Evolutionary conservation across 2,888 invertebrate genomes (phyloP), one percentile per base, ranked within the genome.

Genomic region (Ormyrus rosae): DNA sequence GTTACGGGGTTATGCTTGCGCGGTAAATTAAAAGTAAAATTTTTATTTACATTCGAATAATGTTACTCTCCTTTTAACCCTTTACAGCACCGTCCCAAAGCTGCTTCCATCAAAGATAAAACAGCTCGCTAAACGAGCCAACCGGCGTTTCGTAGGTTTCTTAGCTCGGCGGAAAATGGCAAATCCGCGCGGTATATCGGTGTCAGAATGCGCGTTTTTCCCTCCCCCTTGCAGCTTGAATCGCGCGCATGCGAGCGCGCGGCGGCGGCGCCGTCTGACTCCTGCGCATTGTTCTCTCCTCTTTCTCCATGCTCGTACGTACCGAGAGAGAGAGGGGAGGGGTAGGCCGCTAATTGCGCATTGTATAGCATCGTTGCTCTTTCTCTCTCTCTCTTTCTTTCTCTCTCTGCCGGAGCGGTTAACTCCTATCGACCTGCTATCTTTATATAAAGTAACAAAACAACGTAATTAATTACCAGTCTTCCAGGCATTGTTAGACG

Each of bases 401-500:
- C 56, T 46, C 60, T 53, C 68, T 61, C 46, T 45, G 56, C 50
- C 72, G 82, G 61, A 84, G 85, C 87, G 86, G 87, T 87, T 88
- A 87, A 87, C 88, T 89, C 86, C 86, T 87, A 89, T 89, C 90
- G 88, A 89, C 85, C 88, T 87, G 88, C 89, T 89, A 89, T 89
- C 89, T 90, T 88, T 88, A 90, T 89, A 89, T 89, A 89, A 89
- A 89, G 87, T 87, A 90, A 90, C 90, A 90, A 90, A 90, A 90
- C 89, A 88, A 88, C 87, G 87, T 90, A 90, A 90, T 90, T 90
- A 90, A 90, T 90, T 90, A 90, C 88, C 89, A 89, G 90, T 90
- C 89, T 87, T 86, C 84, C 86, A 85, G 83, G 86, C 88, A 90
- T 90, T 90, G 90, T 90, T 90, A 86, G 87, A 90, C 89, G 88